Percentiles rank a stretch among this genome's conserved stretches.
phyloP scores from a whole-genome alignment of 2,888 invertebrate genomes.

The Laspeyria flexula region DNA sequence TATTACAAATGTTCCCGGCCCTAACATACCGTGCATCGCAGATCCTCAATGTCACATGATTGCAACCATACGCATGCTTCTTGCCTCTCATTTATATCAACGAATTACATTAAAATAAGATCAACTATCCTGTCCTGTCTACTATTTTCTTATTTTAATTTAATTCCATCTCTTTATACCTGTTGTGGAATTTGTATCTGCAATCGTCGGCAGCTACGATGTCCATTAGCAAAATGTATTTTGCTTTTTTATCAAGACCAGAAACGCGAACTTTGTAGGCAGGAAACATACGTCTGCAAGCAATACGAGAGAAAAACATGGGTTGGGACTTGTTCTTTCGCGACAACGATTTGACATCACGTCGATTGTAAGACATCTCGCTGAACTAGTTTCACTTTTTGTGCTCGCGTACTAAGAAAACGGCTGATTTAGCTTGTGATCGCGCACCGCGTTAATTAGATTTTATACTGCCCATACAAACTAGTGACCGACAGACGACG shows the following conservation, averaged over 20 bases:
- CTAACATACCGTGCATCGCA: slow-evolving; percentile 53
- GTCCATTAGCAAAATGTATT: slow-evolving; percentile 99
- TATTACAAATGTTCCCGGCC: slow-evolving; percentile 7
- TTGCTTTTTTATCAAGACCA: slow-evolving; percentile 98
- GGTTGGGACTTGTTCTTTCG: slow-evolving; percentile 79
- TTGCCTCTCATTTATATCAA: slow-evolving; percentile 81
- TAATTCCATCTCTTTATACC: slow-evolving; percentile 87
- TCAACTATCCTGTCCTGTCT: slow-evolving; percentile 55
- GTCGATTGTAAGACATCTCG: slow-evolving; percentile 82
- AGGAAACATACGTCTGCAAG: slow-evolving; percentile 98
- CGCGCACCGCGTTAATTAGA: slow-evolving; percentile 69
- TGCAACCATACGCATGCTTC: slow-evolving; percentile 88
- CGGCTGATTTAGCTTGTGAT: slow-evolving; percentile 81
- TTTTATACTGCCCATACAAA: slow-evolving; percentile 38
- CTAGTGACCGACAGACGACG: slow-evolving; percentile 24
- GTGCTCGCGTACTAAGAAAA: slow-evolving; percentile 58
- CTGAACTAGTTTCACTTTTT: slow-evolving; percentile 77
- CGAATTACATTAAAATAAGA: slow-evolving; percentile 85
- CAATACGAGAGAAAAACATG: slow-evolving; percentile 86
- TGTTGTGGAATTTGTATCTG: slow-evolving; percentile 97
- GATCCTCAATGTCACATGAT: slow-evolving; percentile 66
- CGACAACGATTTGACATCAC: slow-evolving; percentile 82
- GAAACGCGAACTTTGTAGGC: slow-evolving; percentile 98
- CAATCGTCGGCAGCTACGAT: slow-evolving; percentile 98
- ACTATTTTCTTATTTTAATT: slow-evolving; percentile 80